These are phyloP conservation scores for Microplitis mediator DNA, from an alignment of 1,140 invertebrate genomes.

Conservation along the genomic window DNA sequence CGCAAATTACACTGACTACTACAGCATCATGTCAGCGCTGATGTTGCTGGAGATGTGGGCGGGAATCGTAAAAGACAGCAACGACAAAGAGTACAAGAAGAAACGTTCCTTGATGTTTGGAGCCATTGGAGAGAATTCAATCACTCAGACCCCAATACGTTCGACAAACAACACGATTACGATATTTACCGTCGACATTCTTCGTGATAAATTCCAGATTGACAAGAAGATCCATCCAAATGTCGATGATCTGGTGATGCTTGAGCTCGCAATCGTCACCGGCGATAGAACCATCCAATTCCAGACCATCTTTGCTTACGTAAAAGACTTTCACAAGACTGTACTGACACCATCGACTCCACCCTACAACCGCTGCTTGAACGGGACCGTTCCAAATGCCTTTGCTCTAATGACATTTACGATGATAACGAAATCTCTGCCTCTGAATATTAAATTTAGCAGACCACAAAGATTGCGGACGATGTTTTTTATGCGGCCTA, in stretches of 20 bases:
- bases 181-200: constrained; percentile 35
- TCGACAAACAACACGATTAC: constrained; percentile 34
- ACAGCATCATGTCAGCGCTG: constrained; percentile 37
- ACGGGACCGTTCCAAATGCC: constrained; percentile 33
- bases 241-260: constrained; percentile 43
- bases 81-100: constrained; percentile 1
- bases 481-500: constrained; percentile 42
- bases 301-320: constrained; percentile 42
- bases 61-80: constrained; percentile 40
- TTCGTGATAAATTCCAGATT: constrained; percentile 34
- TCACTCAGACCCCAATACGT: constrained; percentile 26
- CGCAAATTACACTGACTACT: constrained; percentile 44
- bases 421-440: constrained; percentile 37
- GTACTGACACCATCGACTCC: constrained; percentile 28
- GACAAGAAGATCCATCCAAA: constrained; percentile 30
- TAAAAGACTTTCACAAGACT: constrained; percentile 31
- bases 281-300: constrained; percentile 14
- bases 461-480: constrained; percentile 37
- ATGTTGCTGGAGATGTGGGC: constrained; percentile 49
- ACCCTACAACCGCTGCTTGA: constrained; percentile 42
- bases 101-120: constrained; percentile 14
- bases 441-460: constrained; percentile 30
- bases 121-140: constrained; percentile 36
- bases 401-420: constrained; percentile 39
- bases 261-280: constrained; percentile 35